These are phyloP conservation scores for Pyrochroa serraticornis DNA, from an alignment of 2,888 invertebrate species.

Conservation along the genomic window DNA sequence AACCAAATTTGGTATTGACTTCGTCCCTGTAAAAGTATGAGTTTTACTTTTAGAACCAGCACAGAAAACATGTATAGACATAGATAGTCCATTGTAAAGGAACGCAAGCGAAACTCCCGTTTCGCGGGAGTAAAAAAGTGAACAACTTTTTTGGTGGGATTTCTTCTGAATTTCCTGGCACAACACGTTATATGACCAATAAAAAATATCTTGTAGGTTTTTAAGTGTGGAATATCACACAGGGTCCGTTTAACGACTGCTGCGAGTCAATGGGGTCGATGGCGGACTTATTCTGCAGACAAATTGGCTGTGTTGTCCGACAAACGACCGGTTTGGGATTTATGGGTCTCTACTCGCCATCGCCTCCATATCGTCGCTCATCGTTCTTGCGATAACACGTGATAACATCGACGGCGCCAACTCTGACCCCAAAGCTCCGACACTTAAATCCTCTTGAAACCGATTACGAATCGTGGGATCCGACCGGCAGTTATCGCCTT, in stretches of 20 bases:
- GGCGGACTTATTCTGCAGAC: slow-evolving; percentile 29
- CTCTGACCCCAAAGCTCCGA: slow-evolving; percentile 4
- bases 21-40: too few species aligned
- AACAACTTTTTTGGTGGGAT: too few species aligned
- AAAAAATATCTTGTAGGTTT: too few species aligned
- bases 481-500: slow-evolving; percentile 8
- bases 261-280: slow-evolving; percentile 23
- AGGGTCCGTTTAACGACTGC: too few species aligned
- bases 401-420: slow-evolving; percentile 23
- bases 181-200: not conserved
- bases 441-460: slow-evolving; percentile 1
- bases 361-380: slow-evolving; percentile 36
- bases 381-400: slow-evolving; percentile 35
- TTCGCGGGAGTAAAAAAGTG: too few species aligned
- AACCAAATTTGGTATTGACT: too few species aligned
- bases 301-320: slow-evolving; percentile 36
- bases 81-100: too few species aligned
- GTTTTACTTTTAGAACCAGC: too few species aligned
- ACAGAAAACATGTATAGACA: too few species aligned
- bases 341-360: slow-evolving; percentile 34
- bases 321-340: slow-evolving; percentile 35
- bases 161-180: too few species aligned
- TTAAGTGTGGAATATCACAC: too few species aligned
- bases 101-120: too few species aligned
- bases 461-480: slow-evolving; percentile 2